Evolutionary conservation across 2,797 vertebrate species (phyloP), one percentile per base, ranked within the genome.

Genomic region (Thamnophis elegans): DNA sequence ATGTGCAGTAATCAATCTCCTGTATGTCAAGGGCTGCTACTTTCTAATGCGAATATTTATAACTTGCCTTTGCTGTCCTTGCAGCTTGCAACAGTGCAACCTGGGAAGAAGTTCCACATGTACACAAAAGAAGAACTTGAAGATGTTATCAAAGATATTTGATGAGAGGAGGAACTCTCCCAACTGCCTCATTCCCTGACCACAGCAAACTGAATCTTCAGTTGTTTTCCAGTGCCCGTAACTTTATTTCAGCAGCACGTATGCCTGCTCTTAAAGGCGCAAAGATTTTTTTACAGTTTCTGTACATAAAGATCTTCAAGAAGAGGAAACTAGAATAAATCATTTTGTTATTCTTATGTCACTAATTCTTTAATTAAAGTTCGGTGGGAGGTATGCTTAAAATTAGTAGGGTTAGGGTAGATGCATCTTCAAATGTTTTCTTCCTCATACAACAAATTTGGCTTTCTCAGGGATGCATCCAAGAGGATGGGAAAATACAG

Each of bases 81-180:
- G 0, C 95, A 99, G 99, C 98, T 99, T 90, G 99, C 99, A 92
- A 99, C 99, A 0, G 97, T 99, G 96, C 98, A 99, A 96, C 99
- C 99, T 0, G 99, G 99, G 47, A 98, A 99, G 97, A 99, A 98
- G 94, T 99, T 99, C 98, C 99, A 99, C 97, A 99, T 99, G 99
- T 99, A 98, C 98, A 98, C 99, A 85, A 99, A 99, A 98, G 99
- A 99, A 96, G 99, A 99, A 97, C 98, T 99, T 51, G 99, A 99
- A 95, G 99, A 99, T 53, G 99, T 99, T 94, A 99, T 99, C 97
- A 99, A 99, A 96, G 99, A 99, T 97, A 99, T 99, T 97, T 99
- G 98, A 98, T 90, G 89, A 91, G 95, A 87, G 93, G 59, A 9
- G 18, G 87, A 91, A 91, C 58, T 93, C 94, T 94, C 94, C 94